These are phyloP conservation scores for Lutjanus erythropterus DNA, from an alignment of 2,113 vertebrate species.

Conservation along the genomic window DNA sequence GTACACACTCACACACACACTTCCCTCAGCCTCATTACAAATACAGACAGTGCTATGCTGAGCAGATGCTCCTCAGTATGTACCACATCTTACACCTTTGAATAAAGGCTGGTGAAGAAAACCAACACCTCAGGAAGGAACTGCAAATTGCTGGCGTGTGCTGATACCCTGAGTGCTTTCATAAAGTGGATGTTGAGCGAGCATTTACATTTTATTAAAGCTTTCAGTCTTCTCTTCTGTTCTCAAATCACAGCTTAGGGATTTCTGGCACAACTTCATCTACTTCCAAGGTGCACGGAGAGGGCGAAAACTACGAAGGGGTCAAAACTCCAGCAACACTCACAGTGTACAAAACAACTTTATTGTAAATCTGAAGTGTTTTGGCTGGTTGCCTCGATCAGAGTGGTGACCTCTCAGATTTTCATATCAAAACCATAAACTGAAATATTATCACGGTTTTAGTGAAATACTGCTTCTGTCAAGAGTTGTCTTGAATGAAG, in stretches of 20 bases:
- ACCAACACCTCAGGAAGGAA: conserved; percentile 39
- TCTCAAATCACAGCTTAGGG: background rate
- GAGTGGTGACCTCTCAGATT: background rate
- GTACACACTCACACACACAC: background rate
- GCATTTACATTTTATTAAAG: conserved; percentile 8
- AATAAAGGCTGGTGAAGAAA: conserved; percentile 44
- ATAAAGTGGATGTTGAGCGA: conserved; percentile 21
- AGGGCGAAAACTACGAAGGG: background rate
- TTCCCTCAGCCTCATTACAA: conserved; percentile 1
- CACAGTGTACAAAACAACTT: background rate
- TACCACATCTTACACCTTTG: conserved; percentile 33
- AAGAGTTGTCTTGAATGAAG: background rate
- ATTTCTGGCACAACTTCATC: background rate
- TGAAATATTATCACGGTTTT: background rate
- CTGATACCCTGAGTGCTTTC: conserved; percentile 9
- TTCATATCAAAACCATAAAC: background rate
- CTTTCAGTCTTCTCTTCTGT: background rate
- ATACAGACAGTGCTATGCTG: conserved; percentile 11
- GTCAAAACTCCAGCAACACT: background rate
- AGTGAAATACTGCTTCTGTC: background rate
- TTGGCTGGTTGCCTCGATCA: background rate
- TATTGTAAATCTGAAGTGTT: background rate
- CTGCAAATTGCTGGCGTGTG: conserved; percentile 26
- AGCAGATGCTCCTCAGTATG: conserved; percentile 54
- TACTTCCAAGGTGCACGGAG: too few species aligned